These are phyloP conservation scores for Alviniconcha marisindica DNA, from an alignment of 1,140 invertebrate species.

Conservation along the genomic window DNA sequence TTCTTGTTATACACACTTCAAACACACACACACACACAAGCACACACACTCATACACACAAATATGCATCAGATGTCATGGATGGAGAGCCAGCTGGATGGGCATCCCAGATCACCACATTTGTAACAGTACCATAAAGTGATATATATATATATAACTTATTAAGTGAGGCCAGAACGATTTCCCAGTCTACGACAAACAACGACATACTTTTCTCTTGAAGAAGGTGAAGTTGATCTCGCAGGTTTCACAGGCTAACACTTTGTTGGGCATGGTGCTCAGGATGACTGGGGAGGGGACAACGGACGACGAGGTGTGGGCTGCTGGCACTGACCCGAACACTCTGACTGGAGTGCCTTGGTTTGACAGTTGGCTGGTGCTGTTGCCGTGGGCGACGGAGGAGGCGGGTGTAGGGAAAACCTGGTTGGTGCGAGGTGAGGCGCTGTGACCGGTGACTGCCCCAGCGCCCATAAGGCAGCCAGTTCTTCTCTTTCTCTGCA, in stretches of 20 bases:
- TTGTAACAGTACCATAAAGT: too few relatives aligned
- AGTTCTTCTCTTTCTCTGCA: too few relatives aligned
- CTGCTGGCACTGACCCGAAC: background rate
- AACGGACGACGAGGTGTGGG: background rate
- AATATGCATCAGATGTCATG: too few relatives aligned
- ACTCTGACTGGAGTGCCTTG: background rate
- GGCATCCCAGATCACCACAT: too few relatives aligned
- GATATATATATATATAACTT: too few relatives aligned
- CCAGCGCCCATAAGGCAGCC: slow-evolving; percentile 44
- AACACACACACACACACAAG: background rate
- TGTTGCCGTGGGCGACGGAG: background rate
- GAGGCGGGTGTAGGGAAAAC: background rate
- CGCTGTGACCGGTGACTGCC: slow-evolving; percentile 34
- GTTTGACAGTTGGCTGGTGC: background rate
- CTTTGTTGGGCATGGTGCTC: slow-evolving; percentile 25
- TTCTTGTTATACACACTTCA: too few relatives aligned
- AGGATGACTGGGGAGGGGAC: background rate
- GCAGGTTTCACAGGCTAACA: slow-evolving; percentile 62
- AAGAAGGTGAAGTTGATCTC: slow-evolving; percentile 60
- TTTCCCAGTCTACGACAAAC: too few relatives aligned
- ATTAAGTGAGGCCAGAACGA: too few relatives aligned
- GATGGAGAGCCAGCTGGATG: too few relatives aligned
- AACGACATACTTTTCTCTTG: slow-evolving; percentile 66
- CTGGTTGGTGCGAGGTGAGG: background rate
- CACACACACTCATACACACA: background rate